These are phyloP conservation scores for Strix aluco DNA, from an alignment of 2,113 vertebrate genomes.

Conservation along the genomic window DNA sequence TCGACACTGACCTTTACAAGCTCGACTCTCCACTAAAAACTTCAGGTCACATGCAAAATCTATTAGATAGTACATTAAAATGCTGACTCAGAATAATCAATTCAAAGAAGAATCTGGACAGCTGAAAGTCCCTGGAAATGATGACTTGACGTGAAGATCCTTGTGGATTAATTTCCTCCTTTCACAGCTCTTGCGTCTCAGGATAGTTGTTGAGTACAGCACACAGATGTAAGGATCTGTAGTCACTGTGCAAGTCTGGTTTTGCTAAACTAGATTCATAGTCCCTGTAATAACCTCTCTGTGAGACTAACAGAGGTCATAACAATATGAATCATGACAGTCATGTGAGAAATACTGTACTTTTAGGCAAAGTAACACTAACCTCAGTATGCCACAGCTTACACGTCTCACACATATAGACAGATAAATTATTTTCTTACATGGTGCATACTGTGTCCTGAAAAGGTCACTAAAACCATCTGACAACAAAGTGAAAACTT, in stretches of 20 bases:
- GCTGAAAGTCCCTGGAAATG: not conserved
- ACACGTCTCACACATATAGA: not conserved
- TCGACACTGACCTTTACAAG: rapidly evolving
- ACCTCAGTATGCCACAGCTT: not conserved
- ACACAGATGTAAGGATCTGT: not conserved
- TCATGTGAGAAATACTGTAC: not conserved
- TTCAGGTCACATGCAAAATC: not conserved
- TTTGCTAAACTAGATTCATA: not conserved
- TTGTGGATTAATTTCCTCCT: not conserved
- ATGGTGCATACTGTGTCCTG: not conserved
- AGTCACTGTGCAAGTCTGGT: not conserved
- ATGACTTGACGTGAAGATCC: not conserved
- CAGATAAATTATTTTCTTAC: not conserved
- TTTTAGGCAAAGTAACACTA: not conserved
- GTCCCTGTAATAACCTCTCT: not conserved
- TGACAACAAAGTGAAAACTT: not conserved
- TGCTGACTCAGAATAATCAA: not conserved
- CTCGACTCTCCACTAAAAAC: not conserved
- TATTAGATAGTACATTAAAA: not conserved
- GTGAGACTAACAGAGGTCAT: not conserved
- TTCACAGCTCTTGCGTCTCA: not conserved
- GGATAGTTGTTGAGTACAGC: not conserved
- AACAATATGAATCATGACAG: not conserved
- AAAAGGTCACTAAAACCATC: not conserved
- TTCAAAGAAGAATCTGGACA: not conserved